These are phyloP conservation scores for Rhinoraja longicauda DNA, from an alignment of 2,797 vertebrate genomes.

Conservation along the genomic window DNA sequence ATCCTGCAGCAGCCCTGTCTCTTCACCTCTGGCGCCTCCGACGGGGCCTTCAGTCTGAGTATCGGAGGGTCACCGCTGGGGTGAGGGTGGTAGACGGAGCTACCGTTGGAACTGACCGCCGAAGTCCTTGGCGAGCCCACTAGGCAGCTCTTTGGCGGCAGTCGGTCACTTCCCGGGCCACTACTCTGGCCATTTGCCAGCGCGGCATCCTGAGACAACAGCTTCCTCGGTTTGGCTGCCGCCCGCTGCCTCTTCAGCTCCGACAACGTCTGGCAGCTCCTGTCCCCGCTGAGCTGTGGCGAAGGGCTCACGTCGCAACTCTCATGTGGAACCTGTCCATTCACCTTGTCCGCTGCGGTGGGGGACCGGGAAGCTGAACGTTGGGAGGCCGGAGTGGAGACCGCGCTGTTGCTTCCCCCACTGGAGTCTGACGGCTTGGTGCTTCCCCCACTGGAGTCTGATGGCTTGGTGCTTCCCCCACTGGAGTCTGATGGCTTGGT, in stretches of 20 bases:
- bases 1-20: slow-evolving; percentile 80
- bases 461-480: too few relatives aligned
- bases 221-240: slow-evolving; percentile 79
- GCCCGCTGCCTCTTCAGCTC: slow-evolving; percentile 89
- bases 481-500: slow-evolving; percentile 45
- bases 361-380: slow-evolving; percentile 56
- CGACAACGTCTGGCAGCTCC: slow-evolving; percentile 76
- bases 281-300: slow-evolving; percentile 66
- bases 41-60: slow-evolving; percentile 85
- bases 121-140: slow-evolving; percentile 77
- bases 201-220: slow-evolving; percentile 81
- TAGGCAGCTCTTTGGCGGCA: slow-evolving; percentile 63
- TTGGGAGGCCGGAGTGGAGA: slow-evolving; percentile 57
- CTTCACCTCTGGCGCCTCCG: slow-evolving; percentile 81
- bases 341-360: slow-evolving; percentile 56
- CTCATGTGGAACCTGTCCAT: slow-evolving; percentile 50
- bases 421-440: slow-evolving; percentile 42
- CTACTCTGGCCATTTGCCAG: slow-evolving; percentile 65
- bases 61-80: slow-evolving; percentile 89
- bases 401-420: slow-evolving; percentile 56
- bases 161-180: slow-evolving; percentile 53
- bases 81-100: slow-evolving; percentile 82
- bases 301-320: slow-evolving; percentile 50
- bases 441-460: slow-evolving; percentile 45
- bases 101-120: slow-evolving; percentile 83